Conservation (phyloP, 1,140 invertebrate genomes). For the Caenorhabditis inopinata region DNA sequence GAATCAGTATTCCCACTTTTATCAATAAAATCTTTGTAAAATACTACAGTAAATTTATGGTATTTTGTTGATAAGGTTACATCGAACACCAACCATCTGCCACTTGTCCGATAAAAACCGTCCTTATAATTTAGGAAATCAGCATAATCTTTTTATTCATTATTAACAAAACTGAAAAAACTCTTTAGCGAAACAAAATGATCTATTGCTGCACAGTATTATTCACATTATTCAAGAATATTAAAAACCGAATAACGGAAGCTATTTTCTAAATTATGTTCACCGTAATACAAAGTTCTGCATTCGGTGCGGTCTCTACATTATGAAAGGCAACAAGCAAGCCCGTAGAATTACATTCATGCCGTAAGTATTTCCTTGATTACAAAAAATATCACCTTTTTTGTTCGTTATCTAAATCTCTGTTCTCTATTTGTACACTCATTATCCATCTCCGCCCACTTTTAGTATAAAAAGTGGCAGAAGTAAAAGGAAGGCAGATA, state of each 20-base stretch:
- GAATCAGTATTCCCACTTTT: too few species aligned
- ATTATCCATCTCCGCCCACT: constrained; percentile 29
- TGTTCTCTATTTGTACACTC: constrained; percentile 25
- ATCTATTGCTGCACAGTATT: too few species aligned
- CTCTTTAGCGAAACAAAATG: too few species aligned
- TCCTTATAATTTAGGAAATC: too few species aligned
- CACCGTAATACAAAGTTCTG: neutral
- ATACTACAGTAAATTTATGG: too few species aligned
- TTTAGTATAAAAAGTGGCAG: constrained; percentile 9
- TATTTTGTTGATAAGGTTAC: too few species aligned
- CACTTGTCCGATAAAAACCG: too few species aligned
- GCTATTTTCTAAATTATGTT: constrained; percentile 2
- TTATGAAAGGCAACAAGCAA: neutral
- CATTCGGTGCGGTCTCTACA: neutral
- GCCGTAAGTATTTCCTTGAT: constrained; percentile 32
- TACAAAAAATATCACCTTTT: constrained; percentile 5
- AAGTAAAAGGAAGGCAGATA: neutral
- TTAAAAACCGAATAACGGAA: neutral
- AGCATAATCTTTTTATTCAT: too few species aligned
- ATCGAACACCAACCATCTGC: too few species aligned
- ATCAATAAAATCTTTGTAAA: too few species aligned
- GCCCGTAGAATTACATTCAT: neutral
- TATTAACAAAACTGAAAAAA: too few species aligned
- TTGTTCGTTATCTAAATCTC: constrained; percentile 14
- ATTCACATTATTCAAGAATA: neutral